These are phyloP conservation scores for Lasioglossum albipes DNA, from an alignment of 1,140 invertebrate genomes.

Conservation along the genomic window DNA sequence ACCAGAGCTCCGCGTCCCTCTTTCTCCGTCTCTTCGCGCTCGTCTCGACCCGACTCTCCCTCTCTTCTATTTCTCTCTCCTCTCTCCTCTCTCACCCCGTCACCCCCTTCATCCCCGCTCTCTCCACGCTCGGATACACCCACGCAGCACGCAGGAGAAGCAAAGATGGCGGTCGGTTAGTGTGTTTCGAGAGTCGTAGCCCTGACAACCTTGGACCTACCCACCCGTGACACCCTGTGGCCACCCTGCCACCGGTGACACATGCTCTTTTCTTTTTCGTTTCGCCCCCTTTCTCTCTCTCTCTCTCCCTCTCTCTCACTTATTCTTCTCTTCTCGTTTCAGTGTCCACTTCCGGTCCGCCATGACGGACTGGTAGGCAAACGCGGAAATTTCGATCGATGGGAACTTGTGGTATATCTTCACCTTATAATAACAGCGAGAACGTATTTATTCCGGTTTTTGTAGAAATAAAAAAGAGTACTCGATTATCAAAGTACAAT, in stretches of 20 bases:
- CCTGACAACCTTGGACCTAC: conserved; percentile 78
- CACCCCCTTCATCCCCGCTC: conserved; percentile 60
- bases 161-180: conserved; percentile 76
- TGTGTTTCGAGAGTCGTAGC: conserved; percentile 79
- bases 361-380: too few species aligned
- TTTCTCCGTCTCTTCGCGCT: conserved; percentile 25
- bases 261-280: background rate
- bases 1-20: conserved; percentile 10
- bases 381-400: too few species aligned
- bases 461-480: too few species aligned
- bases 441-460: too few species aligned
- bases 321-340: too few species aligned
- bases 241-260: conserved; percentile 51
- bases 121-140: conserved; percentile 73
- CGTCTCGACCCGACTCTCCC: background rate
- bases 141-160: conserved; percentile 70
- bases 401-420: too few species aligned
- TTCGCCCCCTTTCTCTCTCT: background rate
- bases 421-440: too few species aligned
- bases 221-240: conserved; percentile 69
- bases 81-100: conserved; percentile 7
- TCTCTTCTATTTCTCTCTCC: background rate
- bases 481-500: too few species aligned
- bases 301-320: background rate
- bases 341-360: too few species aligned